Percentiles rank a stretch among this genome's conserved stretches.
Conservation (phyloP, 1,140 invertebrate genomes). For the Drosophila repletoides region DNA sequence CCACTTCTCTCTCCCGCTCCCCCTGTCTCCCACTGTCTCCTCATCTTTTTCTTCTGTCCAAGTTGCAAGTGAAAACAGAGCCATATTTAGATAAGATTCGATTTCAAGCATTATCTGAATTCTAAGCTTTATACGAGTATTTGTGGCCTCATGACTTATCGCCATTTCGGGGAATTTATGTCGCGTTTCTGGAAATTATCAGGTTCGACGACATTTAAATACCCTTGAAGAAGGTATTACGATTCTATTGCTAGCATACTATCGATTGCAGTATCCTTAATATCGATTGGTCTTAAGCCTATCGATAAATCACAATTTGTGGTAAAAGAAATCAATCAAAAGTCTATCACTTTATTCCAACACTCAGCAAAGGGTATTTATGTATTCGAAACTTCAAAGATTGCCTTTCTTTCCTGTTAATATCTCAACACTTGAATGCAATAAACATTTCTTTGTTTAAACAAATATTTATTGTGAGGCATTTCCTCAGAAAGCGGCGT, state of each 20-base stretch:
- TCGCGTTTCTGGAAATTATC: slow-evolving; percentile 32
- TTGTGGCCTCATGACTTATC: slow-evolving; percentile 46
- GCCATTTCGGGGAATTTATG: slow-evolving; percentile 50
- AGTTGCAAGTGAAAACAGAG: slow-evolving; percentile 5
- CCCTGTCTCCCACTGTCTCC: not conserved
- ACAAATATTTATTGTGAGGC: not conserved
- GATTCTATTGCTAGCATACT: too few relatives aligned
- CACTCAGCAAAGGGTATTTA: too few relatives aligned
- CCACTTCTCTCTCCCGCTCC: not conserved
- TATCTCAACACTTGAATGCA: not conserved
- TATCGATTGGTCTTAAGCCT: too few relatives aligned
- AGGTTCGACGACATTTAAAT: slow-evolving; percentile 4
- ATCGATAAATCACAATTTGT: too few relatives aligned
- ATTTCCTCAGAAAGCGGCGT: slow-evolving; percentile 37
- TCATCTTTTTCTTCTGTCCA: not conserved
- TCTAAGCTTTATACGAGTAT: slow-evolving; percentile 21
- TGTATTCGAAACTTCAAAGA: too few relatives aligned
- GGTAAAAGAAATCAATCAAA: too few relatives aligned
- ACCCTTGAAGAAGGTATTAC: too few relatives aligned
- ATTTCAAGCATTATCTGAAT: slow-evolving; percentile 38
- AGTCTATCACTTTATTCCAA: too few relatives aligned
- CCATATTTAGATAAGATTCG: slow-evolving; percentile 51
- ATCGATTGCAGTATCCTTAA: too few relatives aligned
- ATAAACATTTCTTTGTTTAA: slow-evolving; percentile 31
- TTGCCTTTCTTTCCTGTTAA: too few relatives aligned